Evolutionary conservation across 1,140 invertebrate species (phyloP).

Genomic region (Phenacoccus solenopsis): DNA sequence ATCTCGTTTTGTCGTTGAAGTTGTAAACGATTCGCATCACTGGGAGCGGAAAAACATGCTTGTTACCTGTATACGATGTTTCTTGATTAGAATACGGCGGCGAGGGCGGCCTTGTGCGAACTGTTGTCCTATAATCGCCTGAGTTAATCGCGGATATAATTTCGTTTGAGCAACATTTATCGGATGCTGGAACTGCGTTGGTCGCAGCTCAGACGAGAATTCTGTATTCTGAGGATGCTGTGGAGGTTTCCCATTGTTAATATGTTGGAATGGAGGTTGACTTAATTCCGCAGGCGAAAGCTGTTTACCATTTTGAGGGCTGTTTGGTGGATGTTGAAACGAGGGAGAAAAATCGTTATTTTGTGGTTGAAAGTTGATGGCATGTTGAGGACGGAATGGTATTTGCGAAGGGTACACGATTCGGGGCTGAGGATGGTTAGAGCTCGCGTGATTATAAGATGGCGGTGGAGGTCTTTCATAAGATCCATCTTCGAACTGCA

Average conservation of each 20-base stretch:
- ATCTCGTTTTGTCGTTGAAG: background rate
- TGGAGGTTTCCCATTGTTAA: background rate
- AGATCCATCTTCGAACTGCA: background rate
- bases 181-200: background rate
- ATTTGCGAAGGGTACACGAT: conserved; percentile 1
- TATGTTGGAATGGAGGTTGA: background rate
- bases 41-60: background rate
- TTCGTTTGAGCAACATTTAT: background rate
- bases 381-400: conserved; percentile 18
- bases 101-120: background rate
- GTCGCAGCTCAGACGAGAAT: background rate
- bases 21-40: background rate
- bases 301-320: background rate
- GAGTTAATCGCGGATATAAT: background rate
- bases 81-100: background rate
- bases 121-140: background rate
- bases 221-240: background rate
- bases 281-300: background rate
- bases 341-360: background rate
- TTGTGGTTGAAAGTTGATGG: background rate
- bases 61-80: background rate
- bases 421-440: background rate
- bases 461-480: background rate
- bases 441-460: background rate
- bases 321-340: background rate